A percentile compares a stretch with the other conserved stretches of the same genome.
These are phyloP conservation scores for Lasius fuliginosus DNA, from an alignment of 2,888 invertebrate genomes.

Conservation along the genomic window DNA sequence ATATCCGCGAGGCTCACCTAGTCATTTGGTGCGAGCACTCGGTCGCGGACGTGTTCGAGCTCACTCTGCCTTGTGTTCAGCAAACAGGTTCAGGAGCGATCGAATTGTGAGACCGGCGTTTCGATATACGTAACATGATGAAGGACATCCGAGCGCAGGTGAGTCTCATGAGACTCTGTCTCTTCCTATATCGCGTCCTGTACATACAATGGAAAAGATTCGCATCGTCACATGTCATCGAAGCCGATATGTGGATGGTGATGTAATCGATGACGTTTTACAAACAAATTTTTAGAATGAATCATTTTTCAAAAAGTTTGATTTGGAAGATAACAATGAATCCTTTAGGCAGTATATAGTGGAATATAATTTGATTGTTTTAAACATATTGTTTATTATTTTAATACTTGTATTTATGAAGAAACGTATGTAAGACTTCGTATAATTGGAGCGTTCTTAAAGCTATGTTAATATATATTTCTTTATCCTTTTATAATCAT, in stretches of 20 bases:
- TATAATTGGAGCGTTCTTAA: not conserved
- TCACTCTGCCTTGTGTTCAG: conserved; percentile 58
- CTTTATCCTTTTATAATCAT: not conserved
- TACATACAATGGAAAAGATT: not conserved
- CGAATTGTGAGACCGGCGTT: conserved; percentile 60
- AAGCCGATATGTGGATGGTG: not conserved
- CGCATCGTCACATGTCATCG: not conserved
- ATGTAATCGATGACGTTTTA: not conserved
- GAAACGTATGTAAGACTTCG: not conserved
- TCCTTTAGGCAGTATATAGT: not conserved
- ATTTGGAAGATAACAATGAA: not conserved
- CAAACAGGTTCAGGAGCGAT: conserved; percentile 56
- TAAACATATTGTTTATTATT: conserved; percentile 2
- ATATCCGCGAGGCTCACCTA: conserved; percentile 63
- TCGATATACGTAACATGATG: conserved; percentile 68
- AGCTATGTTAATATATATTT: not conserved
- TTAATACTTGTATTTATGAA: not conserved
- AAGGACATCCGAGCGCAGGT: conserved; percentile 79
- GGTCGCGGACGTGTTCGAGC: conserved; percentile 65
- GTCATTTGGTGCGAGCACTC: conserved; percentile 73
- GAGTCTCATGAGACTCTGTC: conserved; percentile 58
- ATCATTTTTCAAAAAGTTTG: not conserved
- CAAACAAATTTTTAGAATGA: not conserved
- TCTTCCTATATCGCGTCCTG: not conserved
- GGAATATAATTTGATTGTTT: not conserved